A percentile compares a stretch with the other conserved stretches of the same genome.
Conservation (phyloP, 2,888 invertebrate genomes). For the Taphrorychus bicolor region DNA sequence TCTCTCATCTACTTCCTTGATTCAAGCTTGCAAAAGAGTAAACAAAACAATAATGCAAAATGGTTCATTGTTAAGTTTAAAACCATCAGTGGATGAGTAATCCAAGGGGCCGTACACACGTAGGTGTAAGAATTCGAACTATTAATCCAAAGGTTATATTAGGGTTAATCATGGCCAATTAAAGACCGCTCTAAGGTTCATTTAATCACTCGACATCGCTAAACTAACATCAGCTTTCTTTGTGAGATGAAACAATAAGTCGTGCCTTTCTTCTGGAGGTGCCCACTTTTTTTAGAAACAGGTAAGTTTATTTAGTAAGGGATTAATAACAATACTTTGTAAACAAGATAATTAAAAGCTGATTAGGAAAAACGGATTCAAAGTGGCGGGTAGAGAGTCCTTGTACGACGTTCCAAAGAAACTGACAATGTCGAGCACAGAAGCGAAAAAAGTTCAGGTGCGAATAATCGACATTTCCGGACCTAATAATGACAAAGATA, state of each 20-base stretch:
- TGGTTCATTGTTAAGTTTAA: neutral
- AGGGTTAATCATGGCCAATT: conserved; percentile 34
- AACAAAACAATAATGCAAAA: neutral
- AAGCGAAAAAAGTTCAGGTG: conserved; percentile 14
- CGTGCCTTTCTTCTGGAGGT: neutral
- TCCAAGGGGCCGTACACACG: neutral
- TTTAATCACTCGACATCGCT: neutral
- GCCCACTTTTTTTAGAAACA: neutral
- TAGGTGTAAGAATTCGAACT: conserved; percentile 29
- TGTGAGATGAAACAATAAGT: neutral
- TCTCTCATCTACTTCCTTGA: no score
- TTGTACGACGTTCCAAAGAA: conserved; percentile 41
- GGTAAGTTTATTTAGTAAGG: neutral
- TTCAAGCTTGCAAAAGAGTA: neutral
- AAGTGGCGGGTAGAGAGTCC: conserved; percentile 37
- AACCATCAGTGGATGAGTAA: conserved; percentile 3
- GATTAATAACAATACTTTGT: neutral
- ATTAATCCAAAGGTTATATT: conserved; percentile 26
- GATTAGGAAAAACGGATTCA: conserved; percentile 13
- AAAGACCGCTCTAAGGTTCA: conserved; percentile 5
- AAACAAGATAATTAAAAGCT: no score
- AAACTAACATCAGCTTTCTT: neutral
- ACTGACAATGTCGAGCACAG: conserved; percentile 12
- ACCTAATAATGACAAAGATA: conserved; percentile 2
- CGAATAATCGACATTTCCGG: neutral